Evolutionary conservation across 2,113 vertebrate species (phyloP).

Genomic region (Elachura formosa): DNA sequence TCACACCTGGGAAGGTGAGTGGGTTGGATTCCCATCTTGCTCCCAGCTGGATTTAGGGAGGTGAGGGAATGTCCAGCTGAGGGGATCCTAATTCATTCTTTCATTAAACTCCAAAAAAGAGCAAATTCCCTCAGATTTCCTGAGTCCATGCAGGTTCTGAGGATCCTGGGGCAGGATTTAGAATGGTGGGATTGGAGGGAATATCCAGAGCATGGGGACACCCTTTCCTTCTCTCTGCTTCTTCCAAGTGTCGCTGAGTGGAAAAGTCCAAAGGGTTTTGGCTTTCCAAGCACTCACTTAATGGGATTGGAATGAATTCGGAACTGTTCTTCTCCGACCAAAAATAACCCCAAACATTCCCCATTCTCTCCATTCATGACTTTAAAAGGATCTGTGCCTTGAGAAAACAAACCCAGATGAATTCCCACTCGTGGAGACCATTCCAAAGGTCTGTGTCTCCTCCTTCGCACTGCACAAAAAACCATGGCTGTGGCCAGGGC

Average conservation of each 20-base stretch:
- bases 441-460: neutral
- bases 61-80: neutral
- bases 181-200: accelerated
- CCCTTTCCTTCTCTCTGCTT: neutral
- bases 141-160: neutral
- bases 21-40: neutral
- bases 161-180: neutral
- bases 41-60: neutral
- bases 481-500: conserved; percentile 37
- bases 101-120: neutral
- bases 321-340: neutral
- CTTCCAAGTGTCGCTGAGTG: neutral
- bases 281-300: neutral
- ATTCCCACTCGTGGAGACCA: conserved; percentile 53
- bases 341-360: conserved; percentile 18
- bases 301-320: neutral
- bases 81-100: neutral
- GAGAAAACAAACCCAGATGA: conserved; percentile 55
- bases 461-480: conserved; percentile 28
- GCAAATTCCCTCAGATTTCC: neutral
- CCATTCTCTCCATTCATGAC: neutral
- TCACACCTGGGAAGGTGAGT: neutral
- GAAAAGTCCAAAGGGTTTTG: neutral
- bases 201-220: neutral
- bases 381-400: conserved; percentile 57